Evolutionary conservation across 2,888 invertebrate species (phyloP).

Genomic region (Dendrolimus pini): DNA sequence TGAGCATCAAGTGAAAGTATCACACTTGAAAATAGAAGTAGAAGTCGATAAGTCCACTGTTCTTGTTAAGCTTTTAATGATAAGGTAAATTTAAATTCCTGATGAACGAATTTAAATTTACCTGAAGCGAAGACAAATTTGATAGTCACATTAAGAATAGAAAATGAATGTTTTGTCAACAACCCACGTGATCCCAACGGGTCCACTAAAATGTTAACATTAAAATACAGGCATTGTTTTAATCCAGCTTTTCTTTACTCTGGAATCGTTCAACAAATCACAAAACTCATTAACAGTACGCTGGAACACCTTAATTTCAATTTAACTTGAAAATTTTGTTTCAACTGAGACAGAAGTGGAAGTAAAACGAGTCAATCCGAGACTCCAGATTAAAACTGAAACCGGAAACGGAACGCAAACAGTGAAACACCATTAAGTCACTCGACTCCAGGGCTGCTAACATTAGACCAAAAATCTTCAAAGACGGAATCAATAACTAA

Average conservation of each 20-base stretch:
- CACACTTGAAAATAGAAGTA: too few relatives aligned
- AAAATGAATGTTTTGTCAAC: too few relatives aligned
- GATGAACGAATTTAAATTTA: too few relatives aligned
- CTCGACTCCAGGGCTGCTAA: constrained; percentile 29
- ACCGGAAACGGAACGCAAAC: constrained; percentile 56
- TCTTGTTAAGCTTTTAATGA: too few relatives aligned
- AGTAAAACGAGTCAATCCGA: constrained; percentile 29
- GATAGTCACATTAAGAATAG: too few relatives aligned
- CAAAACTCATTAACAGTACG: neutral
- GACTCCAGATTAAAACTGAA: constrained; percentile 47
- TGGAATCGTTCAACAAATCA: neutral
- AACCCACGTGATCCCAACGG: too few relatives aligned
- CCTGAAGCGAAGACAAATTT: too few relatives aligned
- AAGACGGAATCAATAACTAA: neutral
- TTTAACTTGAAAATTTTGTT: neutral
- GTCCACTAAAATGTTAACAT: too few relatives aligned
- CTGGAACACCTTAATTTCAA: neutral
- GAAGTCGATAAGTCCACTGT: too few relatives aligned
- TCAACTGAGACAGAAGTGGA: neutral
- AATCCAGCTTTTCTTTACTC: neutral
- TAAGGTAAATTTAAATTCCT: too few relatives aligned
- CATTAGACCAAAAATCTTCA: constrained; percentile 16
- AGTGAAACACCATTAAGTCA: constrained; percentile 66
- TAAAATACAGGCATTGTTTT: neutral
- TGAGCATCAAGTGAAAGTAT: too few relatives aligned